Conservation (phyloP, 2,113 vertebrate genomes). For the Larimichthys polyactis region DNA sequence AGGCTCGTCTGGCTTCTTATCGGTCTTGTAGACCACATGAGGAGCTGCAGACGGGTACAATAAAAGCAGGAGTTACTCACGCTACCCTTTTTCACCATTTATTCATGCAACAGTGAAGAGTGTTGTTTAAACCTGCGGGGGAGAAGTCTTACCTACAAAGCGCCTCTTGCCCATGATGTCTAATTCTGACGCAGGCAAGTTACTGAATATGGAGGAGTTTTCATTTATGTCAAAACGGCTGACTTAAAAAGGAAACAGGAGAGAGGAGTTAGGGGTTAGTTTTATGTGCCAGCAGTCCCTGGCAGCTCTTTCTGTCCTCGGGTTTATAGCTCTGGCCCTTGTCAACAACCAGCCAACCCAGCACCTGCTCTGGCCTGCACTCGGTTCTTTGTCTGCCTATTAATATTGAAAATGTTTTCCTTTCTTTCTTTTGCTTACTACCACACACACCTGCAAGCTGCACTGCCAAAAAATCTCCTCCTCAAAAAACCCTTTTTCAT, state of each 20-base stretch:
- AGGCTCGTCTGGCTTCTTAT: slow-evolving; percentile 90
- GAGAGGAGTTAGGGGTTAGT: slow-evolving; percentile 41
- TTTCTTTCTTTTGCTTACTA: slow-evolving; percentile 2
- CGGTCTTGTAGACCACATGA: slow-evolving; percentile 93
- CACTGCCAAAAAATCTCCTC: not conserved
- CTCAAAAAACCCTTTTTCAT: not conserved
- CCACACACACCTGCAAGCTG: slow-evolving; percentile 20
- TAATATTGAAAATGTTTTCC: slow-evolving; percentile 8
- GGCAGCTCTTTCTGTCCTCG: slow-evolving; percentile 60
- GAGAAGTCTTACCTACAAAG: slow-evolving; percentile 87
- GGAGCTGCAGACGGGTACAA: slow-evolving; percentile 81
- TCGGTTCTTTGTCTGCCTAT: slow-evolving; percentile 9
- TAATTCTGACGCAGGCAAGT: slow-evolving; percentile 90
- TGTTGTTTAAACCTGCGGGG: not conserved
- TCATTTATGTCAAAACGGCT: slow-evolving; percentile 81
- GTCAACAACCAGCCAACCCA: slow-evolving; percentile 38
- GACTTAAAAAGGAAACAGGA: slow-evolving; percentile 66
- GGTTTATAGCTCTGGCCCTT: slow-evolving; percentile 56
- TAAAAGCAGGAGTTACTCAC: not conserved
- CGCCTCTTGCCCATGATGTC: slow-evolving; percentile 92
- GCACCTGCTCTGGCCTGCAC: slow-evolving; percentile 57
- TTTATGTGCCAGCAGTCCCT: slow-evolving; percentile 49
- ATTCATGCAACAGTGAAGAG: not conserved
- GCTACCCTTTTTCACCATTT: not conserved
- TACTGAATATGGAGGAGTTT: slow-evolving; percentile 91